Base-by-base conservation (phyloP, 2,113 vertebrate genomes). In the Zosterops borbonicus region DNA sequence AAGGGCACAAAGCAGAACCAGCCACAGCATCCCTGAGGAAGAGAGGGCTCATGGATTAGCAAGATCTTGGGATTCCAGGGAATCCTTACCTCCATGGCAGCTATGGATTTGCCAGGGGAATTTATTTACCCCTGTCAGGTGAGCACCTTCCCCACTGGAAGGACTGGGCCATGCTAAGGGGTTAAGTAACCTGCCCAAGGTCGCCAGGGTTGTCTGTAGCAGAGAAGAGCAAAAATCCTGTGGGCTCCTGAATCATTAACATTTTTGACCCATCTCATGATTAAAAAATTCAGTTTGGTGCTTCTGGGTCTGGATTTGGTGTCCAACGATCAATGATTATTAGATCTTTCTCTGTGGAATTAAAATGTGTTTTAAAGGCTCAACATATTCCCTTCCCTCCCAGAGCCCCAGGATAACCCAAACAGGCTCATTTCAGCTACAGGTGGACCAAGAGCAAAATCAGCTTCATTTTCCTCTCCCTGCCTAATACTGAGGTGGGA, bases 101-200 rank as follows among this genome's bases (percentile, higher is more conserved):
- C 46, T 8, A 0, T 1, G 9, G 13, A 22, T 50, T 67, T 42
- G 58, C n/a, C 21, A 6, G 1, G 22, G 19, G 41, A 5, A 55
- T 41, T 39, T 58, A 3, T 37, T 60, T n/a, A 49, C 28, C 39
- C 31, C 39, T 86, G 44, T 23, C 41, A 4, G 37, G 29, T 10
- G 28, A 69, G 37, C 1, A 14, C 27, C 12, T 42, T 11, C 0
- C 47, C 41, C 31, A 3, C 4, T 0, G 0, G 55, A n/a, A 39
- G 39, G 27, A 16, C 28, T 9, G n/a, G 33, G 25, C 62, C 0
- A 1, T 9, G 27, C 60, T 33, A 3, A 23, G 11, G 39, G 22
- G 20, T 35, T 22, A 12, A 70, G 31, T 19, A 15, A 28, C 35
- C 42, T 31, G 14, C 39, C 29, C 47, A 13, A 29, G n/a, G 11